Evolutionary conservation across 2,797 vertebrate genomes (phyloP).

Genomic region (Protosalanx chinensis): DNA sequence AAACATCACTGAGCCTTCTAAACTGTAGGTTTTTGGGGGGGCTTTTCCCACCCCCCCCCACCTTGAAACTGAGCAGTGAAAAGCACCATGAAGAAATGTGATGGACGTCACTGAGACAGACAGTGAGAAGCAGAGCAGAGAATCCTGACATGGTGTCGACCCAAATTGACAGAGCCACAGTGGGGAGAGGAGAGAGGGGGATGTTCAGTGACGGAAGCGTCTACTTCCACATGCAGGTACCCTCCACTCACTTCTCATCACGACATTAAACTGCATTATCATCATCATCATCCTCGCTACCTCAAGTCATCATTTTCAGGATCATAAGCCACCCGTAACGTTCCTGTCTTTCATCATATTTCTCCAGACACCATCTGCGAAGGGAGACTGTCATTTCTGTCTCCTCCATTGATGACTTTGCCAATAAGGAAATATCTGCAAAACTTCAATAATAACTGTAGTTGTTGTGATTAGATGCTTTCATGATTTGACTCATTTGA

Average conservation of each 20-base stretch:
- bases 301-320: slow-evolving; percentile 14
- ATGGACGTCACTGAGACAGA: slow-evolving; percentile 59
- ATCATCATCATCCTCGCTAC: slow-evolving; percentile 33
- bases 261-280: slow-evolving; percentile 33
- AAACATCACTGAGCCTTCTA: slow-evolving; percentile 56
- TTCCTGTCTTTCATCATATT: slow-evolving; percentile 7
- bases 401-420: neutral
- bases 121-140: slow-evolving; percentile 58
- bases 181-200: slow-evolving; percentile 62
- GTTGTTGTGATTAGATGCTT: neutral
- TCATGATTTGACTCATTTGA: neutral
- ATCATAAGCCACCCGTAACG: slow-evolving; percentile 11
- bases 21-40: slow-evolving; percentile 29
- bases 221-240: slow-evolving; percentile 67
- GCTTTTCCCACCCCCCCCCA: slow-evolving; percentile 20
- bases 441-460: neutral
- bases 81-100: slow-evolving; percentile 46
- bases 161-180: slow-evolving; percentile 64
- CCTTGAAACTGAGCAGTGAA: slow-evolving; percentile 39
- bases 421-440: slow-evolving; percentile 5
- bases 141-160: slow-evolving; percentile 71
- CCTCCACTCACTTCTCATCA: slow-evolving; percentile 52
- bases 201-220: slow-evolving; percentile 61
- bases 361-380: neutral
- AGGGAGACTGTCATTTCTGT: neutral